A percentile compares a stretch with the other conserved stretches of the same genome.
Evolutionary conservation across 1,140 invertebrate species (phyloP).

Genomic region (Drosophila biarmipes): DNA sequence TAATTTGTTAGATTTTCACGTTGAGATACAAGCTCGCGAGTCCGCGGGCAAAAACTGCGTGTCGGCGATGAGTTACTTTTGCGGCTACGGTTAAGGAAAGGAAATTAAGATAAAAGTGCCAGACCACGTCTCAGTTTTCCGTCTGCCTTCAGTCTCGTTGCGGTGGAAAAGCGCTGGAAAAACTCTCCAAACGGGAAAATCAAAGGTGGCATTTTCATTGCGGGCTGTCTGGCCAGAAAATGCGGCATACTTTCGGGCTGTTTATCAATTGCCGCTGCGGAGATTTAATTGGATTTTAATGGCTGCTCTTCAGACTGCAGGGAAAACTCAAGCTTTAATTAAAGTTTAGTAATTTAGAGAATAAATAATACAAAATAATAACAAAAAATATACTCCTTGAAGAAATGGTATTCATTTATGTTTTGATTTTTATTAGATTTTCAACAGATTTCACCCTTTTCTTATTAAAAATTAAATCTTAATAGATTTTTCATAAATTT

Average conservation of each 20-base stretch:
- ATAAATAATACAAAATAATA: too few species aligned
- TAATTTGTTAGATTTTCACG: conserved; percentile 80
- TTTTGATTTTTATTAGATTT: too few species aligned
- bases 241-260: conserved; percentile 45
- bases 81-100: conserved; percentile 2
- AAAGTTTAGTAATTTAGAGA: background rate
- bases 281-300: conserved; percentile 15
- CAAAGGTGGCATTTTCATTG: background rate
- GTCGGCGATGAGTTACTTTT: conserved; percentile 27
- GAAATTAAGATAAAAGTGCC: conserved; percentile 22
- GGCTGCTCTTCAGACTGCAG: background rate
- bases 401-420: too few species aligned
- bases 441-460: too few species aligned
- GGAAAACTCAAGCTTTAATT: background rate
- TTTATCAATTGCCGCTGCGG: conserved; percentile 13
- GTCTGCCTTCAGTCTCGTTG: background rate
- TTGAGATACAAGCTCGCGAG: conserved; percentile 39
- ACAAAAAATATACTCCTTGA: too few species aligned
- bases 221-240: conserved; percentile 2
- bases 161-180: conserved; percentile 14
- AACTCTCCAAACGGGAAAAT: background rate
- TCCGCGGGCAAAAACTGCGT: conserved; percentile 31
- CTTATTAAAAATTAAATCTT: too few species aligned
- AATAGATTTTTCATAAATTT: too few species aligned
- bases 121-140: conserved; percentile 27